phyloP scores from a whole-genome alignment of 35 echinoderm and acorn worm species.

The Holothuria glaberrima region DNA sequence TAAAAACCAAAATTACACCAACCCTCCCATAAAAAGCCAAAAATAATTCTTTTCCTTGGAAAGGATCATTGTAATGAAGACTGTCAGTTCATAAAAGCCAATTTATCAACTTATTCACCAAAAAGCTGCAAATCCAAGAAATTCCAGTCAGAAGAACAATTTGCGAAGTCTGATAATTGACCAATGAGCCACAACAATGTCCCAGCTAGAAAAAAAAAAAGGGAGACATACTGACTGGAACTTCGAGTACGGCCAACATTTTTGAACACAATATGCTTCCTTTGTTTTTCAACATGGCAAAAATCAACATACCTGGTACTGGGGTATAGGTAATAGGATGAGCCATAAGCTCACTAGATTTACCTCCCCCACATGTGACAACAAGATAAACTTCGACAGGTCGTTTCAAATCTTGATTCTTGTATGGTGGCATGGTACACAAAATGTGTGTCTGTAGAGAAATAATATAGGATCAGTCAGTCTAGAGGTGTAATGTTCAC shows the following conservation, averaged over 20 bases:
- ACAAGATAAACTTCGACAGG: constrained; percentile 78
- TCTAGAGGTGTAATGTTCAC: no score
- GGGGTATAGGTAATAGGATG: constrained; percentile 93
- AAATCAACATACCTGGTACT: constrained; percentile 80
- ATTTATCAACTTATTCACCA: background rate
- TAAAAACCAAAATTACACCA: background rate
- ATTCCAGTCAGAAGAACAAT: constrained; percentile 45
- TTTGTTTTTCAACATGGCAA: constrained; percentile 39
- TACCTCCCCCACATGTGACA: constrained; percentile 77
- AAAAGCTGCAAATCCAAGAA: constrained; percentile 58
- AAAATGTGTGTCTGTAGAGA: constrained; percentile 91
- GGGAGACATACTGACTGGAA: constrained; percentile 44
- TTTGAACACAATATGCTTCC: background rate
- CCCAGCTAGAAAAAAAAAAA: background rate
- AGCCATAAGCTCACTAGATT: constrained; percentile 88
- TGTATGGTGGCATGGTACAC: constrained; percentile 87
- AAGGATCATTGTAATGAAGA: no score
- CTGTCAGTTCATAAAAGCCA: no score
- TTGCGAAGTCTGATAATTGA: background rate
- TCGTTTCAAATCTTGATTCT: constrained; percentile 54
- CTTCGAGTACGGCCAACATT: constrained; percentile 62
- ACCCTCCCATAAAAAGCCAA: no score
- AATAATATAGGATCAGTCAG: constrained; percentile 26
- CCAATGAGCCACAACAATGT: background rate
- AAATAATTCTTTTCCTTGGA: no score